Evolutionary conservation across 2,113 vertebrate species (phyloP).

Genomic region (Phoxinus phoxinus): DNA sequence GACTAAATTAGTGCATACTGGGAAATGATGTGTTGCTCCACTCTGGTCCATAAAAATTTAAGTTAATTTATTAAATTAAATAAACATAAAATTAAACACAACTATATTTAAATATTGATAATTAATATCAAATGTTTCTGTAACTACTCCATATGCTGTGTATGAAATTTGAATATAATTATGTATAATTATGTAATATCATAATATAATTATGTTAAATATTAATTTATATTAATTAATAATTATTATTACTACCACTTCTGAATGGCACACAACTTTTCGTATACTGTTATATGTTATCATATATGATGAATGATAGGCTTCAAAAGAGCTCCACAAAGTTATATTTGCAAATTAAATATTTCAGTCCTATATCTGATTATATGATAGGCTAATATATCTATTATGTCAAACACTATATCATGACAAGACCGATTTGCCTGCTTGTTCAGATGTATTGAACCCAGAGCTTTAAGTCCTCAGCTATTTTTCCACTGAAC

Average conservation of each 20-base stretch:
- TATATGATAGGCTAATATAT: slow-evolving; percentile 74
- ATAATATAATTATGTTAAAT: not conserved
- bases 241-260: not conserved
- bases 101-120: not conserved
- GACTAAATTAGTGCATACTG: not conserved
- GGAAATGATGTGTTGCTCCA: not conserved
- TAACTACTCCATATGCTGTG: too few species aligned
- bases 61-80: not conserved
- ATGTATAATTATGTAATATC: too few species aligned
- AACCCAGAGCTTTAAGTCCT: slow-evolving; percentile 49
- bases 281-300: not conserved
- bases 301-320: not conserved
- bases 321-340: not conserved
- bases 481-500: slow-evolving; percentile 20
- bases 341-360: slow-evolving; percentile 38
- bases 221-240: too few species aligned
- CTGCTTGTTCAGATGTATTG: slow-evolving; percentile 64
- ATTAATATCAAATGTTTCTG: too few species aligned
- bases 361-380: slow-evolving; percentile 31
- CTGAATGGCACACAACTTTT: not conserved
- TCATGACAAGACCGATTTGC: slow-evolving; percentile 72
- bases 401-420: slow-evolving; percentile 74
- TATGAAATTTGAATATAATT: too few species aligned
- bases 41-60: not conserved
- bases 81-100: not conserved